Evolutionary conservation across 1,140 invertebrate genomes (phyloP), one percentile per base, ranked within the genome.

Genomic region (Planococcus citri): DNA sequence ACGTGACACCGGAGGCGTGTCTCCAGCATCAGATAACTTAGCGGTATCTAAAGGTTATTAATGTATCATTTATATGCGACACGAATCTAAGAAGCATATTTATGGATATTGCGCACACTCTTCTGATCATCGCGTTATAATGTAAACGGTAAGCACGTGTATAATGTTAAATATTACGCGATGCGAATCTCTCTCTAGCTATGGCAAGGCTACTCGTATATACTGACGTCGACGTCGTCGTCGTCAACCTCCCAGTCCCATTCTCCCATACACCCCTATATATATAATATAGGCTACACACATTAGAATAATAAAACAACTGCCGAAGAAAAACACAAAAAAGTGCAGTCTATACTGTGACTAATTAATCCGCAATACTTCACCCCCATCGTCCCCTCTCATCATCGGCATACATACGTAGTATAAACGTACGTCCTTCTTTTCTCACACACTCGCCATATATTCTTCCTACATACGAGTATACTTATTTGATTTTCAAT

Each of bases 11-110:
- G 60, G 6, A 64, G 60, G 60, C 60, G 60, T 64, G 60, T 64
- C 60, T 64, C 9, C 60, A 12, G 10, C 60, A 64, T 64, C 60
- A 64, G 20, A 64, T 25, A 64, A 4, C 3, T 6, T 24, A 22
- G 22, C 20, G 21, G 21, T 64, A 25, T 64, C 60, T 64, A 24
- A 64, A 64, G 22, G 22, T 25, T 64, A 64, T 64, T 64, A 64
- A 64, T 64, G 25, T 64, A 64, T 64, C 60, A 64, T 64, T 64
- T 64, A 64, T 64, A 64, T 64, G 60, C 60, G 60, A 64, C 60
- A 64, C 60, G 60, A 27, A 64, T 25, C 25, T 64, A 64, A 64
- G 60, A 64, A 64, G 60, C 60, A 12, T 64, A 64, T 64, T 64
- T 64, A 64, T 64, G 60, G 60, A 64, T 64, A 64, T 64, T 64